Evolutionary conservation across 2,888 invertebrate species (phyloP).

Genomic region (Prostheceraeus crozeri): DNA sequence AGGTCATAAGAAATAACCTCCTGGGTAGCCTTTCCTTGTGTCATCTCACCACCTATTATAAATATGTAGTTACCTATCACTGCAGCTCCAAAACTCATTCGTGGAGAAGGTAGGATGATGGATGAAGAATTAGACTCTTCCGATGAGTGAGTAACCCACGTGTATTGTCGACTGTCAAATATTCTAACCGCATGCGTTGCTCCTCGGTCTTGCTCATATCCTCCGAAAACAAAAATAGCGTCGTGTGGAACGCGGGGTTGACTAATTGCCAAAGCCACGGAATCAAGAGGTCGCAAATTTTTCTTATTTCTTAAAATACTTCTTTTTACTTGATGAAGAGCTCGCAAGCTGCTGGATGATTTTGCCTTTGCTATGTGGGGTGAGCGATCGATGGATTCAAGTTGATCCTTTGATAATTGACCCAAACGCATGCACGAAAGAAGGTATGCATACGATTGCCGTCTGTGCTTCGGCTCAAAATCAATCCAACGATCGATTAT

Average conservation of each 20-base stretch:
- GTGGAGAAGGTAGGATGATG: conserved; percentile 24
- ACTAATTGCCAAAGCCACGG: neutral
- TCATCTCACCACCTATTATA: conserved; percentile 25
- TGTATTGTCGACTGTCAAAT: conserved; percentile 17
- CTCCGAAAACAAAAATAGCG: conserved; percentile 34
- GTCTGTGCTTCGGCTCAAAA: neutral
- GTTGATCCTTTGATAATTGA: conserved; percentile 4
- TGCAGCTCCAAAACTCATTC: conserved; percentile 31
- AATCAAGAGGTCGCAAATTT: conserved; percentile 28
- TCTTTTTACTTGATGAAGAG: conserved; percentile 21
- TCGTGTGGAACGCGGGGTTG: conserved; percentile 29
- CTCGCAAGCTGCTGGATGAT: conserved; percentile 25
- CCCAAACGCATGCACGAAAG: conserved; percentile 23
- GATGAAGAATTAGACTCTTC: neutral
- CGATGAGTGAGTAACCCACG: conserved; percentile 9
- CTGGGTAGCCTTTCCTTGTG: conserved; percentile 26
- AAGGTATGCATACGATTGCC: neutral
- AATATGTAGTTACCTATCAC: conserved; percentile 24
- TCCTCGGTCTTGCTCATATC: conserved; percentile 20
- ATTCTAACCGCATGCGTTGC: conserved; percentile 8
- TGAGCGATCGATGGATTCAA: conserved; percentile 21
- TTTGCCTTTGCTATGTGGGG: neutral
- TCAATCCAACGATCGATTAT: conserved; percentile 29
- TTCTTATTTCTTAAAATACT: conserved; percentile 26
- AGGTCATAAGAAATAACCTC: conserved; percentile 28